Conservation (phyloP, 2,797 vertebrate species). For the Chanos chanos region DNA sequence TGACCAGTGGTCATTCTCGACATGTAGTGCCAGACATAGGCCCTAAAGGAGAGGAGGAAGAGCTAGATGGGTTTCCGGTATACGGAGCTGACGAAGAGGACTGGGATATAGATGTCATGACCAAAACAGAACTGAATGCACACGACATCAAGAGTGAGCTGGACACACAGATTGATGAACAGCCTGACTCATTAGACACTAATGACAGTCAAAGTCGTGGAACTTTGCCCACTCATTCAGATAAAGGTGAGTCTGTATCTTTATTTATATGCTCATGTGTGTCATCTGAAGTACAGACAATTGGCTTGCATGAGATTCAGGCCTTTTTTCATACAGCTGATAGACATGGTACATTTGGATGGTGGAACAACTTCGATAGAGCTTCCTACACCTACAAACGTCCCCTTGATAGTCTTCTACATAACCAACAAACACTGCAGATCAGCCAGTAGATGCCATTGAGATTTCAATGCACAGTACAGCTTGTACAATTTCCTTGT, state of each 20-base stretch:
- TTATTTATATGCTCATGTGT: background rate
- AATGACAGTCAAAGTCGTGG: background rate
- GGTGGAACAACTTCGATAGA: background rate
- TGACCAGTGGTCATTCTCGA: no score
- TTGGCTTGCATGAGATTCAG: no score
- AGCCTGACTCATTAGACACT: slow-evolving; percentile 15
- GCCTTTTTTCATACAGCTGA: no score
- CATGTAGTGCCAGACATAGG: no score
- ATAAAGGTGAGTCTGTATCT: slow-evolving; percentile 16
- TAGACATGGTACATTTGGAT: background rate
- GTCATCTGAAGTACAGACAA: background rate
- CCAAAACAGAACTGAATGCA: slow-evolving; percentile 24
- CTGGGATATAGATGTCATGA: slow-evolving; percentile 32
- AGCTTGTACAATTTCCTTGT: no score
- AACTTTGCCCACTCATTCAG: background rate
- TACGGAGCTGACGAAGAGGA: slow-evolving; percentile 41
- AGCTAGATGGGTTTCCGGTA: slow-evolving; percentile 46
- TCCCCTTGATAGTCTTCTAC: background rate
- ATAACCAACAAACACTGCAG: background rate
- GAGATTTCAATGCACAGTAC: no score
- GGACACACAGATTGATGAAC: background rate
- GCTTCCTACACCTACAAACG: background rate
- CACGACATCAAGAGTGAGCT: slow-evolving; percentile 1
- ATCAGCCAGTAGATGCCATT: no score
- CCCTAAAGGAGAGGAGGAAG: slow-evolving; percentile 31